These are phyloP conservation scores for Ceraclea dissimilis DNA, from an alignment of 2,888 invertebrate genomes.

Conservation along the genomic window DNA sequence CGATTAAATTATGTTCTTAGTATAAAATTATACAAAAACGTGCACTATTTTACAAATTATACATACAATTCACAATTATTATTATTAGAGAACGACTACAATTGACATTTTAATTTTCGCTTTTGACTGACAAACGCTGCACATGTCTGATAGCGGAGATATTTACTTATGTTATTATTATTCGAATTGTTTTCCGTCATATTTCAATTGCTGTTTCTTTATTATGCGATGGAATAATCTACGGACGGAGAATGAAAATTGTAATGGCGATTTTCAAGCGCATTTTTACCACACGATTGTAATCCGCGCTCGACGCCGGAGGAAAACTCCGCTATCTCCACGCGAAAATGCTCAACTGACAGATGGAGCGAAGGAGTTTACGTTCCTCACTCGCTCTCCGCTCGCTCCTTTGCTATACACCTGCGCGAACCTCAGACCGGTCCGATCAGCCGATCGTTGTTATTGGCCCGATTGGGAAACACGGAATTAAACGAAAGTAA, in stretches of 20 bases:
- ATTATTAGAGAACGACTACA: slow-evolving; percentile 1
- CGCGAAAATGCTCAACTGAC: slow-evolving; percentile 15
- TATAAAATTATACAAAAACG: not conserved
- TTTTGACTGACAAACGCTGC: not conserved
- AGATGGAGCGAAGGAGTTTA: not conserved
- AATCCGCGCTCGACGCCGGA: slow-evolving; percentile 5
- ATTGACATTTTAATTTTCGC: not conserved
- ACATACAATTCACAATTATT: slow-evolving; percentile 10
- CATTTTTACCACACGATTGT: slow-evolving; percentile 11
- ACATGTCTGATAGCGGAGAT: slow-evolving; percentile 3
- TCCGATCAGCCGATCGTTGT: slow-evolving; percentile 5
- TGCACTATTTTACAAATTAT: slow-evolving; percentile 5
- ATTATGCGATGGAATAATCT: not conserved
- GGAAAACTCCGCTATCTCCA: slow-evolving; percentile 4
- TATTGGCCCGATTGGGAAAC: not conserved
- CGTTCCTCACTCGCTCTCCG: not conserved
- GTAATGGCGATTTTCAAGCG: slow-evolving; percentile 12
- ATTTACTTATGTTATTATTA: not conserved
- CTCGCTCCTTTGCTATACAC: not conserved
- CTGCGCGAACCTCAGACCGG: slow-evolving; percentile 13
- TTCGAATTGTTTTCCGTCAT: slow-evolving; percentile 7
- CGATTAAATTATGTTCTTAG: not conserved
- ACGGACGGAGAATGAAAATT: slow-evolving; percentile 10
- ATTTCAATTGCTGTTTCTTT: not conserved
- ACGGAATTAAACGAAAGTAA: not conserved